Conservation (phyloP, 2,797 vertebrate species). For the Chelmon rostratus region DNA sequence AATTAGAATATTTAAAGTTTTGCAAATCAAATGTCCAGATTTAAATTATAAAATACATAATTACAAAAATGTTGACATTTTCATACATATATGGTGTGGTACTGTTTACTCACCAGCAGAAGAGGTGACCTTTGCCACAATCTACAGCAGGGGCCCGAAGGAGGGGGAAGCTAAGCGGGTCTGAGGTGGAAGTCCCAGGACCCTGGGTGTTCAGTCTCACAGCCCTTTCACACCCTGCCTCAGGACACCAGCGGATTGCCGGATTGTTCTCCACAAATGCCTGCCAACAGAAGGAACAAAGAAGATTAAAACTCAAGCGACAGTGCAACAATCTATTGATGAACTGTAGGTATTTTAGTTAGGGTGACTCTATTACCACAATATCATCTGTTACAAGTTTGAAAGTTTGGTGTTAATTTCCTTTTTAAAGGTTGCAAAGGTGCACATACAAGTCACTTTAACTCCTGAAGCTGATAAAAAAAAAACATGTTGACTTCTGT, state of each 20-base stretch:
- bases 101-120: constrained; percentile 91
- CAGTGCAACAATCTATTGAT: constrained; percentile 1
- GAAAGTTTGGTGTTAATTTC: background rate
- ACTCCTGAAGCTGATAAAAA: background rate
- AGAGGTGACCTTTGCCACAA: constrained; percentile 98
- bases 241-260: constrained; percentile 98
- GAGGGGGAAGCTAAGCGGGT: constrained; percentile 92
- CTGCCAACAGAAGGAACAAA: constrained; percentile 74
- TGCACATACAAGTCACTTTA: background rate
- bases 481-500: background rate
- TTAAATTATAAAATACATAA: background rate
- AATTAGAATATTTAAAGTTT: background rate
- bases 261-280: constrained; percentile 99
- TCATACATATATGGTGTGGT: background rate
- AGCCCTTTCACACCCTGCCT: constrained; percentile 95
- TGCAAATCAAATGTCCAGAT: background rate
- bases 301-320: background rate
- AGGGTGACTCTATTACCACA: background rate
- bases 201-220: constrained; percentile 94
- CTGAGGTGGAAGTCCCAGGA: constrained; percentile 88
- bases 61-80: background rate
- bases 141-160: constrained; percentile 97
- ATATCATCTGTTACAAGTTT: background rate
- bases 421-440: background rate
- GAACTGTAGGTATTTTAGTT: background rate